These are phyloP conservation scores for Poicephalus meyeri DNA, from an alignment of 2,113 vertebrate species.

Conservation along the genomic window DNA sequence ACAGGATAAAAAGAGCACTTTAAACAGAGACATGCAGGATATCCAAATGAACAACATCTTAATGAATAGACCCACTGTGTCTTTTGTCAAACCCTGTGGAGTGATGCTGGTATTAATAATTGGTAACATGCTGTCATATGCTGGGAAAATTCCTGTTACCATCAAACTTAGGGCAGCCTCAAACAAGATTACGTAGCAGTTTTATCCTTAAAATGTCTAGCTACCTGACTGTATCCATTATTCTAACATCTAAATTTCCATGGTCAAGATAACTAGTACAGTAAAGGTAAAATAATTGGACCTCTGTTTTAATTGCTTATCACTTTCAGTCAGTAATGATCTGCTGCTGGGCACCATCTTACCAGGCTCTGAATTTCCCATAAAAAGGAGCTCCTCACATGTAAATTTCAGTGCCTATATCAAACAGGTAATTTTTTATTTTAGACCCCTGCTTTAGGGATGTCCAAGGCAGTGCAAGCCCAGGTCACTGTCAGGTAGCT, in stretches of 20 bases:
- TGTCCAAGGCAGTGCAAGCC: neutral
- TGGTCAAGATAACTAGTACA: neutral
- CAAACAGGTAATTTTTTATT: neutral
- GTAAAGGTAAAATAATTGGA: neutral
- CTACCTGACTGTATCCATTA: neutral
- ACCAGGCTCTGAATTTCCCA: neutral
- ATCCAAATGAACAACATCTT: neutral
- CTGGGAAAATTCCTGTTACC: neutral
- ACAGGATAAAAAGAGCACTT: neutral
- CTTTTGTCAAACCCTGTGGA: constrained; percentile 24
- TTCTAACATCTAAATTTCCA: neutral
- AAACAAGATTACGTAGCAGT: neutral
- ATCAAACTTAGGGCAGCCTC: neutral
- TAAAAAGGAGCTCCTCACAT: neutral
- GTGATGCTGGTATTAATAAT: constrained; percentile 28
- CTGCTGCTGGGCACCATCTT: neutral
- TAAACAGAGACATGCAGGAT: constrained; percentile 7
- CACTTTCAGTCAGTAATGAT: neutral
- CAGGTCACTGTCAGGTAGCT: neutral
- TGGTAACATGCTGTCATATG: constrained; percentile 11
- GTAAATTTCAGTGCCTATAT: neutral
- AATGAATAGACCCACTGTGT: neutral
- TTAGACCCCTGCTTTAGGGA: neutral
- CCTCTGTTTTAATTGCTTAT: neutral
- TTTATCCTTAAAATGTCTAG: neutral